These are phyloP conservation scores for Melanaphis sacchari DNA, from an alignment of 1,140 invertebrate genomes.

Conservation along the genomic window DNA sequence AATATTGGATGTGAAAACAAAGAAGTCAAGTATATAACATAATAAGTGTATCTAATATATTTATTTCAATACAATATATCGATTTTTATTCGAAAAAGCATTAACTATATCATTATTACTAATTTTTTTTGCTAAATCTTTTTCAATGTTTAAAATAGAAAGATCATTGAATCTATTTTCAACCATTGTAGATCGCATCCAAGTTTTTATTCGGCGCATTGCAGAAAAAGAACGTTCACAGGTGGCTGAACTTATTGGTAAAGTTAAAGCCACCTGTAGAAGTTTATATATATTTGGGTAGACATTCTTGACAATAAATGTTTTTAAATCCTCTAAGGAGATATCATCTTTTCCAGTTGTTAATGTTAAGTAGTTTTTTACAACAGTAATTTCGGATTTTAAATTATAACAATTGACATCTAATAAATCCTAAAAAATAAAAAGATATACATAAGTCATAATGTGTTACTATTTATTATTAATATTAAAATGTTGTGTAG, in stretches of 20 bases:
- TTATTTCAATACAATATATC: background rate
- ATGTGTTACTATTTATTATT: no score
- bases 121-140: background rate
- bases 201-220: background rate
- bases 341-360: slow-evolving; percentile 35
- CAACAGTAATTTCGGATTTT: background rate
- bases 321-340: slow-evolving; percentile 33
- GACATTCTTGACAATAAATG: background rate
- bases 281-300: slow-evolving; percentile 21
- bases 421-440: slow-evolving; percentile 19
- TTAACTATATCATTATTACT: background rate
- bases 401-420: slow-evolving; percentile 13
- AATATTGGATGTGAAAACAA: no score
- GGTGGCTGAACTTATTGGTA: background rate
- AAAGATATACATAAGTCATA: background rate
- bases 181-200: background rate
- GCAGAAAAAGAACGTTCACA: background rate
- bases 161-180: background rate
- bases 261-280: background rate
- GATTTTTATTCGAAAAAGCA: background rate
- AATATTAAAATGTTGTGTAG: no score
- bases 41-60: no score
- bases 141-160: background rate
- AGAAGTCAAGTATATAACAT: no score
- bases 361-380: slow-evolving; percentile 8